Base-by-base conservation (phyloP, 2,888 invertebrate genomes). In the Conchocele bisecta region DNA sequence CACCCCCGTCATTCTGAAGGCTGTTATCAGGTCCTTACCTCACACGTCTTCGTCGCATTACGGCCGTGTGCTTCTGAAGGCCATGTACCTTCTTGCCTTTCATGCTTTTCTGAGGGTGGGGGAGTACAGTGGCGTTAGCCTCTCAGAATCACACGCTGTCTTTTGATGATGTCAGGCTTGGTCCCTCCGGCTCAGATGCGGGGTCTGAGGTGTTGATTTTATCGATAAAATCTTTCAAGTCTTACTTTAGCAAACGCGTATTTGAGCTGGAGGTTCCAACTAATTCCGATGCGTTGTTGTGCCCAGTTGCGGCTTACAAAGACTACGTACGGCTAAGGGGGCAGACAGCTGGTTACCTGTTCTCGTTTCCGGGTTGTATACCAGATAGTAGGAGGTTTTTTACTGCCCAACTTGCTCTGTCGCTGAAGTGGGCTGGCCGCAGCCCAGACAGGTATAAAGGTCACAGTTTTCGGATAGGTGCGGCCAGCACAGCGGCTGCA, bases 71-170 rank as follows among this genome's bases (percentile, higher is more conserved):
- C 33, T 60, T n/a, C 9, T 60, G 2, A 31, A 37, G 28, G 60
- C 60, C 7, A 60, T 60, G 48, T 60, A 13, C 37, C 39, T 60
- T 3, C 26, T 48, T 24, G n/a, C n/a, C n/a, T n/a, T n/a, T n/a
- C n/a, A n/a, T n/a, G n/a, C n/a, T n/a, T n/a, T n/a, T n/a, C n/a
- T 60, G 6, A 20, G 60, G 4, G 44, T 60, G 15, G 60, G 60
- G 0, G 60, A 60, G 3, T 13, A 57, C 20, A 22, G 39, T n/a
- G n/a, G n/a, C n/a, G n/a, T n/a, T n/a, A n/a, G n/a, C n/a, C n/a
- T n/a, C n/a, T n/a, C n/a, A n/a, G n/a, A n/a, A n/a, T n/a, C n/a
- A n/a, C n/a, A n/a, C n/a, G n/a, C n/a, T n/a, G n/a, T n/a, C n/a
- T n/a, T n/a, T n/a, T n/a, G n/a, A n/a, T n/a, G n/a, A n/a, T n/a